Evolutionary conservation across 2,113 vertebrate genomes (phyloP).

Genomic region (Cepphus grylle): DNA sequence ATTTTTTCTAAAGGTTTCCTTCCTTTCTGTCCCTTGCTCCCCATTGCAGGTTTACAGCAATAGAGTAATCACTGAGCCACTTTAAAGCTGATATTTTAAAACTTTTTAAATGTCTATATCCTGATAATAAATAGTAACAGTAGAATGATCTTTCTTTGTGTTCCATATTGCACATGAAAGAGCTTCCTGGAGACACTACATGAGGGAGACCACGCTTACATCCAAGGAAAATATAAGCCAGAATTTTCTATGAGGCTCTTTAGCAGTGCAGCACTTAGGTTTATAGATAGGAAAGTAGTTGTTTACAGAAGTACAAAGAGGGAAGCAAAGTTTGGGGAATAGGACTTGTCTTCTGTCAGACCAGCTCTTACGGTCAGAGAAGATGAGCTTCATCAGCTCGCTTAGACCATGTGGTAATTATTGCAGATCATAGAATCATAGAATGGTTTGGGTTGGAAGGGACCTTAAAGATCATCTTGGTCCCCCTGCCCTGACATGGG

Average conservation of each 20-base stretch:
- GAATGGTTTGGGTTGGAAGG: too few relatives aligned
- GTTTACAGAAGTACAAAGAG: not conserved
- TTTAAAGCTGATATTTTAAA: slow-evolving; percentile 19
- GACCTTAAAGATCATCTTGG: too few relatives aligned
- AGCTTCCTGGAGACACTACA: not conserved
- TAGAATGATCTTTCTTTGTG: not conserved
- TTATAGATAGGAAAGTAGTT: not conserved
- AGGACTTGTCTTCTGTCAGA: not conserved
- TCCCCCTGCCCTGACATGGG: too few relatives aligned
- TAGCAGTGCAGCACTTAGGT: not conserved
- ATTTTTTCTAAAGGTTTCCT: slow-evolving; percentile 22
- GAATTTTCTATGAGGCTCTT: not conserved
- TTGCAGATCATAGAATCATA: not conserved
- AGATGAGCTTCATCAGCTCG: not conserved
- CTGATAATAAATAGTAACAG: not conserved
- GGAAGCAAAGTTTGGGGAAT: not conserved
- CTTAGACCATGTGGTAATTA: not conserved
- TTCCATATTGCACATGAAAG: not conserved
- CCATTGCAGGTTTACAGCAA: not conserved
- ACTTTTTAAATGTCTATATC: not conserved
- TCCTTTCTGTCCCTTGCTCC: slow-evolving; percentile 6
- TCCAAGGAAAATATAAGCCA: slow-evolving; percentile 14
- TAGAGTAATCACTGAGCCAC: not conserved
- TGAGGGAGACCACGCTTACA: not conserved
- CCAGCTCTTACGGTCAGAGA: not conserved